Evolutionary conservation across 2,113 vertebrate species (phyloP), one percentile per base, ranked within the genome.

Genomic region (Atractosteus spatula): DNA sequence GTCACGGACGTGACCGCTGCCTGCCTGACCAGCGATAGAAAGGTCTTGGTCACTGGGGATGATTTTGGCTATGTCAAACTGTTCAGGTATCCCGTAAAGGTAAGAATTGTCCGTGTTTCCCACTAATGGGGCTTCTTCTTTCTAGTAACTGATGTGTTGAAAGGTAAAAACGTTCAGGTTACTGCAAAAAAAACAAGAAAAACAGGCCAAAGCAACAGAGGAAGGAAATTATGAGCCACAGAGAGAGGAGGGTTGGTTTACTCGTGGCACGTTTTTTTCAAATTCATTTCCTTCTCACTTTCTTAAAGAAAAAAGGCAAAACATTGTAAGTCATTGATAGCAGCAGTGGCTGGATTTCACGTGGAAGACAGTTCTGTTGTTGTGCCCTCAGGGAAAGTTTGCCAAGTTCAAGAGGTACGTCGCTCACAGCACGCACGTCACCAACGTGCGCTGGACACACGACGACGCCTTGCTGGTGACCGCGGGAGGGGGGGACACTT

Each of bases 41-140:
- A 92, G 85, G 88, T 99, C 41, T 89, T 99, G 70, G 96, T 95
- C 61, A 98, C 97, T 55, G 97, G 97, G 75, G 97, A 99, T 83
- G 97, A 99, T 83, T 92, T 98, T 83, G 97, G 97, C 85, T 98
- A 98, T 77, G 92, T 99, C 80, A 99, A 99, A 81, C 92, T 99
- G 62, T 99, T 99, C 82, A 94, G 89, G 84, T 98, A 95, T 73
- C 97, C 97, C 62, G 93, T 94, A 72, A 98, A 95, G 91, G 97
- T 98, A 89, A 89, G 91, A 87, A 45, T 13, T 8, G 13, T 29
- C 29, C 29, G 2, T 29, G 29, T 29, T 29, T 29, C 29, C 29
- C 29, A 29, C 29, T 29, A 29, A 29, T 29, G 29, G 29, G 29
- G 29, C 29, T 29, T 29, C 29, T 29, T 29, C 29, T 29, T 29